Percentiles rank a stretch among this genome's conserved stretches.
phyloP scores from a whole-genome alignment of 2,888 invertebrate genomes.

The Pandemis cinnamomeana region DNA sequence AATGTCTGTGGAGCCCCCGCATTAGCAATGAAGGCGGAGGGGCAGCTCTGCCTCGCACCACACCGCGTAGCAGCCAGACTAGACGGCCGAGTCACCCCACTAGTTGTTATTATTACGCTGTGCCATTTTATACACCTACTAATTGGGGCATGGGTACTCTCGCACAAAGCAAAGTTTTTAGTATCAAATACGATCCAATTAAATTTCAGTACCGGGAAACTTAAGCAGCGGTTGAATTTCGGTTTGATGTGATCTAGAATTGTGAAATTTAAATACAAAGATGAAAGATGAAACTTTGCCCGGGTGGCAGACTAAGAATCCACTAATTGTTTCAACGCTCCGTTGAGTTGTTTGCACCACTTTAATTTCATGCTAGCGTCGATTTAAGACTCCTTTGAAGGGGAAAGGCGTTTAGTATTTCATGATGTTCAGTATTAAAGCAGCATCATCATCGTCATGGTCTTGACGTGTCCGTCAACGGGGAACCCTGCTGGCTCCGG shows the following conservation, averaged over 20 bases:
- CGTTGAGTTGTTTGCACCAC: not conserved
- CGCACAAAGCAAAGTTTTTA: not conserved
- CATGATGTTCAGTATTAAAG: too few relatives aligned
- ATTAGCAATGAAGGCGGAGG: too few relatives aligned
- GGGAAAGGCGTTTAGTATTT: too few relatives aligned
- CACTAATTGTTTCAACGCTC: conserved; percentile 1
- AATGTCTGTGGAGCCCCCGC: too few relatives aligned
- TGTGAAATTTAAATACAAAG: not conserved
- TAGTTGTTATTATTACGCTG: too few relatives aligned
- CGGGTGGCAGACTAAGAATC: not conserved
- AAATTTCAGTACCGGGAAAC: not conserved
- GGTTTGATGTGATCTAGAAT: not conserved
- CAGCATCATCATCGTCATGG: too few relatives aligned
- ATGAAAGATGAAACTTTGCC: not conserved
- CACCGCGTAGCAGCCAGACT: too few relatives aligned
- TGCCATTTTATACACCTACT: not conserved
- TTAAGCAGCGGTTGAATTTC: not conserved
- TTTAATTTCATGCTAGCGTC: not conserved
- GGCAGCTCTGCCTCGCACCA: too few relatives aligned
- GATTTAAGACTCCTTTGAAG: not conserved
- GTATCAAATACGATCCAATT: conserved; percentile 5
- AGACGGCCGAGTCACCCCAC: too few relatives aligned
- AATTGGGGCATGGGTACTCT: not conserved
- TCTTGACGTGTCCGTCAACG: too few relatives aligned
- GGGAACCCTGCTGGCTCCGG: too few relatives aligned